Evolutionary conservation across 2,888 invertebrate species (phyloP), one percentile per base, ranked within the genome.

Genomic region (Daptonema setosum): DNA sequence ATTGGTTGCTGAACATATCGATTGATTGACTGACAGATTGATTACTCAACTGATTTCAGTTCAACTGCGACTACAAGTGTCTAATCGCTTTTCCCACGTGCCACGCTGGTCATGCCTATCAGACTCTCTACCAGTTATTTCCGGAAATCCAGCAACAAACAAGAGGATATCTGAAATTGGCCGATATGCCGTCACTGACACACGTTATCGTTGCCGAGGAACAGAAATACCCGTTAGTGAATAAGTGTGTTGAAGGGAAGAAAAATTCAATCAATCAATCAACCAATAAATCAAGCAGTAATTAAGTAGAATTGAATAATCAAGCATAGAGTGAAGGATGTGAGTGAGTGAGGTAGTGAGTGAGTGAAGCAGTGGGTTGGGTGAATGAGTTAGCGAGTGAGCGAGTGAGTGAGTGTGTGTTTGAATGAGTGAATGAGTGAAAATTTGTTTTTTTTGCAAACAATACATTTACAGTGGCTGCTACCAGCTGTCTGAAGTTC

Each of bases 61-160:
- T 62, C 20, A 59, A 73, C 72, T 73, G 73, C 35, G 69, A 68
- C 2, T 70, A 72, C 58, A 70, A 68, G 50, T 71, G 69, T 1
- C 57, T 75, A 2, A 61, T 75, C 24, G 63, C 68, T 26, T 69
- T 71, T 28, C 69, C 67, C 45, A 62, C 66, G 24, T 69, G 67
- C 59, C 70, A 67, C 57, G 63, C 64, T 26, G 63, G 66, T 55
- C 62, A 70, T 57, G 72, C 71, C 59, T 68, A 71, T 56, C 62
- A 68, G 22, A 67, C 67, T 54, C 55, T 73, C 54, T 61, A 60
- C 48, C 58, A 65, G 2, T 55, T 72, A 20, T 63, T 67, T 47
- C 72, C 71, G n/a, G 70, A 69, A 58, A 57, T 72, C 53, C 62
- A 64, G n/a, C 55, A 57, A 20, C 57, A 58, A 35, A 57, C 60